Evolutionary conservation across 2,113 vertebrate species (phyloP).

Genomic region (Sminthopsis crassicaudata): DNA sequence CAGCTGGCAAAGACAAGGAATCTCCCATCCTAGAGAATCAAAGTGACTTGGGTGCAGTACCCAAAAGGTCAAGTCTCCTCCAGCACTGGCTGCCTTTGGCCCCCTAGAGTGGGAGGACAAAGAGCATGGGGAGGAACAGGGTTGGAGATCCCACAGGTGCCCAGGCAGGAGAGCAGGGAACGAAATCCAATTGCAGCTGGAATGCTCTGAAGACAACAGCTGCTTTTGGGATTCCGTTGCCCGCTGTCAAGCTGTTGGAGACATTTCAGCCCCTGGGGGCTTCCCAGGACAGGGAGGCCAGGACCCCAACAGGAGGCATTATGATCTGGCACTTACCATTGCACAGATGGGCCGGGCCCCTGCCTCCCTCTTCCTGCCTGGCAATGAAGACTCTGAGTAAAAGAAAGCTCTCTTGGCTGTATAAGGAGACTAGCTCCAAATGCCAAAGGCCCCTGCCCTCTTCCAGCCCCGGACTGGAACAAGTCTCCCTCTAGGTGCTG

Average conservation of each 20-base stretch:
- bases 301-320: background rate
- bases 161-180: slow-evolving; percentile 84
- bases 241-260: slow-evolving; percentile 73
- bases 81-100: background rate
- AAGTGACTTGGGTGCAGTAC: background rate
- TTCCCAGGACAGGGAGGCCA: slow-evolving; percentile 16
- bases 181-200: slow-evolving; percentile 91
- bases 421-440: no score
- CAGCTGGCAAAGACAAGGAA: slow-evolving; percentile 22
- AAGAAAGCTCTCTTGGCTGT: no score
- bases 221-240: slow-evolving; percentile 93
- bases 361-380: background rate
- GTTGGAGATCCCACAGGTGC: slow-evolving; percentile 54
- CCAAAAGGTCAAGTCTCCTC: background rate
- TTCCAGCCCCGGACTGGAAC: background rate
- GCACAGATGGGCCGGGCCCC: background rate
- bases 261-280: slow-evolving; percentile 43
- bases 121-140: slow-evolving; percentile 9
- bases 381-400: background rate
- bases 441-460: background rate
- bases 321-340: background rate
- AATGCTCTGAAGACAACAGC: slow-evolving; percentile 84
- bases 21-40: background rate
- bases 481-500: background rate
- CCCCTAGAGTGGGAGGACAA: slow-evolving; percentile 1